Evolutionary conservation across 2,888 invertebrate genomes (phyloP).

Genomic region (Callyntrura guangdongensis): DNA sequence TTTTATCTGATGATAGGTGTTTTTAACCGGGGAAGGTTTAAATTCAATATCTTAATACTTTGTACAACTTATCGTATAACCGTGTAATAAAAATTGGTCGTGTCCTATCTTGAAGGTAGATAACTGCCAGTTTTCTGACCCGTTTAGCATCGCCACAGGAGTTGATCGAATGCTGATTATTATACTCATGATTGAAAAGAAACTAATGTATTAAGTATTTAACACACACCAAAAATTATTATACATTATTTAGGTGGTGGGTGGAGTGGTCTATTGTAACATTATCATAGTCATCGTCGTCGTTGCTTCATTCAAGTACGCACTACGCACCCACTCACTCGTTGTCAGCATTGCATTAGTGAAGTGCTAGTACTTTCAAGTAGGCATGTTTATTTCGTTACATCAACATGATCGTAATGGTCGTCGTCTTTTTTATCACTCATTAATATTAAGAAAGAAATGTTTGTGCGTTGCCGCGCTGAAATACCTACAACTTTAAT

Average conservation of each 20-base stretch:
- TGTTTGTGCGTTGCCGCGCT: no score
- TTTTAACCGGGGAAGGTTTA: not conserved
- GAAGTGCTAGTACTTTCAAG: not conserved
- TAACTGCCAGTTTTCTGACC: no score
- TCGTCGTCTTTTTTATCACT: not conserved
- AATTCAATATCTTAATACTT: not conserved
- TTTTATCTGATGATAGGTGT: not conserved
- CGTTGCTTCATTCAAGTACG: no score
- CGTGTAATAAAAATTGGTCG: not conserved
- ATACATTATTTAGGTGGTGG: not conserved
- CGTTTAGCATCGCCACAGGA: no score
- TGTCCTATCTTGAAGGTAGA: not conserved
- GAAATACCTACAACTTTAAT: no score
- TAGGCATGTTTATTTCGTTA: not conserved
- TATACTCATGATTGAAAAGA: not conserved
- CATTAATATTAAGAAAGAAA: no score
- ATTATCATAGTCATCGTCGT: not conserved
- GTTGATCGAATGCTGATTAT: no score
- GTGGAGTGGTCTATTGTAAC: not conserved
- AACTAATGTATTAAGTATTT: not conserved
- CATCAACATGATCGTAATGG: not conserved
- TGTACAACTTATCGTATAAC: not conserved
- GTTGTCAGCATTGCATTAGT: not conserved
- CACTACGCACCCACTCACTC: not conserved
- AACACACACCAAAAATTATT: not conserved